These are phyloP conservation scores for Todus mexicanus DNA, from an alignment of 2,797 vertebrate genomes.

Conservation along the genomic window DNA sequence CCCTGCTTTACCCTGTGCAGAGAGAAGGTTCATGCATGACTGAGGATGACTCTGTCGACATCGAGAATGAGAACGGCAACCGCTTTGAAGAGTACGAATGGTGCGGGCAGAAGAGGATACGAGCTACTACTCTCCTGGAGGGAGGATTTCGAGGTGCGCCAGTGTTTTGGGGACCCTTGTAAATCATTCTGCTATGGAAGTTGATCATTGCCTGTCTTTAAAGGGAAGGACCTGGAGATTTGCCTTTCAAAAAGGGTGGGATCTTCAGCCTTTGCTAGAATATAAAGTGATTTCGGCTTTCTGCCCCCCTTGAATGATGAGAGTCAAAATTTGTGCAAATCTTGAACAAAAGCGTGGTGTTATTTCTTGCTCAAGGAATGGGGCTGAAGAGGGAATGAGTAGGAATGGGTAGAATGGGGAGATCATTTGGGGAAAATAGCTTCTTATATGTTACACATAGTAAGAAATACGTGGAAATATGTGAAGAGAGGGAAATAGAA, in stretches of 20 bases:
- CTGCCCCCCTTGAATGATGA: background rate
- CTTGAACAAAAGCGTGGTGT: background rate
- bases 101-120: constrained; percentile 99
- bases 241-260: background rate
- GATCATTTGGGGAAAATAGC: constrained; percentile 56
- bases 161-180: background rate
- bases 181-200: background rate
- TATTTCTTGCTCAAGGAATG: background rate
- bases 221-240: background rate
- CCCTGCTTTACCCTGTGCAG: constrained; percentile 76
- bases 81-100: constrained; percentile 99
- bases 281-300: background rate
- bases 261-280: background rate
- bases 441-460: constrained; percentile 62
- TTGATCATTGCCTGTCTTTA: background rate
- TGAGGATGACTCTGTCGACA: constrained; percentile 94
- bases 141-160: constrained; percentile 94
- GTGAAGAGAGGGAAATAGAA: constrained; percentile 65
- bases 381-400: background rate
- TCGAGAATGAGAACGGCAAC: constrained; percentile 92
- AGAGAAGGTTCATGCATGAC: constrained; percentile 89
- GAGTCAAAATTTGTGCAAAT: background rate
- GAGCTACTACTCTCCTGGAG: constrained; percentile 94
- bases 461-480: constrained; percentile 63
- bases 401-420: background rate